Percentiles rank a stretch among this genome's conserved stretches.
These are phyloP conservation scores for Celastrina argiolus DNA, from an alignment of 2,888 invertebrate species.

Conservation along the genomic window DNA sequence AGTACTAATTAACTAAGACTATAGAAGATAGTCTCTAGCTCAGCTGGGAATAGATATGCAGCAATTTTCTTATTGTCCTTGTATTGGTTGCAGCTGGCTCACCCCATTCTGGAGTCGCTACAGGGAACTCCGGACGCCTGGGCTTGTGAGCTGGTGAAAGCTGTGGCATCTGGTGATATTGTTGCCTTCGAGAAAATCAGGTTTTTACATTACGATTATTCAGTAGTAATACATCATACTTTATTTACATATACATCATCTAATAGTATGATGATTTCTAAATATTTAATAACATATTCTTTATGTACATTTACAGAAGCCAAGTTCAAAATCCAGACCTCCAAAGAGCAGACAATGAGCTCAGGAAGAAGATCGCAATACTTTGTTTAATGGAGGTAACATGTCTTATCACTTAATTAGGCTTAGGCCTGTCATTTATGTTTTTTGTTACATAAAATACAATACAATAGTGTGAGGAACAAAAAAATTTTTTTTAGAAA, in stretches of 20 bases:
- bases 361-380: slow-evolving; percentile 95
- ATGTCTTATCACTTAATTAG: no score
- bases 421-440: no score
- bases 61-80: background rate
- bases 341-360: slow-evolving; percentile 85
- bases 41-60: no score
- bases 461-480: no score
- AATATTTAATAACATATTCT: background rate
- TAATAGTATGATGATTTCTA: background rate
- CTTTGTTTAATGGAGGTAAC: slow-evolving; percentile 96
- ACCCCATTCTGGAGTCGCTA: slow-evolving; percentile 93
- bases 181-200: slow-evolving; percentile 76
- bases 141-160: slow-evolving; percentile 90
- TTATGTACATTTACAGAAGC: slow-evolving; percentile 43
- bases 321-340: slow-evolving; percentile 90
- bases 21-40: no score
- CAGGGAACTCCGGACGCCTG: slow-evolving; percentile 90
- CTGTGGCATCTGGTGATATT: slow-evolving; percentile 92
- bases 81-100: slow-evolving; percentile 83
- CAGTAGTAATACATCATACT: no score
- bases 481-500: no score
- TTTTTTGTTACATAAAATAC: no score
- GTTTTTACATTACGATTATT: slow-evolving; percentile 19
- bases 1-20: no score
- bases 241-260: background rate